Percentiles rank a stretch among this genome's conserved stretches.
Evolutionary conservation across 2,888 invertebrate genomes (phyloP).

Genomic region (Pterobdella sp.): DNA sequence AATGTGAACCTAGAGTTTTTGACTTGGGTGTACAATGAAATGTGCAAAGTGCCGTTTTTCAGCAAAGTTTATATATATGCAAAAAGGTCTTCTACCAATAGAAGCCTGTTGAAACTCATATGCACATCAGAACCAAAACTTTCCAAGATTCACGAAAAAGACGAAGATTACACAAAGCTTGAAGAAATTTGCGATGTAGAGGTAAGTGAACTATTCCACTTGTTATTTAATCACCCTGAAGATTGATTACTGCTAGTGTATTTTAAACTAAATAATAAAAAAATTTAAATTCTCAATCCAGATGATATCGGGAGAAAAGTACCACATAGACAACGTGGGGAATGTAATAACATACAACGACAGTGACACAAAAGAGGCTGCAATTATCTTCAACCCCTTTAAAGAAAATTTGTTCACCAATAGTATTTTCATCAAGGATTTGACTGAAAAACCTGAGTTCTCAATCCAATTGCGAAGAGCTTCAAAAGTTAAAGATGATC

Average conservation of each 20-base stretch:
- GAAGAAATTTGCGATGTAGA: neutral
- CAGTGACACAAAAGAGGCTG: constrained; percentile 1
- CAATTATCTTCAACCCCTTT: constrained; percentile 18
- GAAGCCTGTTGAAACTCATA: constrained; percentile 15
- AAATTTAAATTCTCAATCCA: neutral
- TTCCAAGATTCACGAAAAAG: constrained; percentile 2
- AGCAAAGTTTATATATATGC: constrained; percentile 16
- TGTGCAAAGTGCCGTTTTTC: constrained; percentile 23
- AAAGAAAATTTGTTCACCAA: constrained; percentile 17
- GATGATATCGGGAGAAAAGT: constrained; percentile 18
- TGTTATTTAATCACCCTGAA: no score
- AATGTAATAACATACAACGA: constrained; percentile 17
- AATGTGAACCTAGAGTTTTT: neutral
- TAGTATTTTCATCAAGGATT: constrained; percentile 17
- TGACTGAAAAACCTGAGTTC: neutral
- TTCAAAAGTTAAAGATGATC: neutral
- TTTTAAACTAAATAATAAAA: neutral
- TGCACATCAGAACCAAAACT: constrained; percentile 20
- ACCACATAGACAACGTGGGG: constrained; percentile 9
- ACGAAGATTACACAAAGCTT: constrained; percentile 15
- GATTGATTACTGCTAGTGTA: neutral
- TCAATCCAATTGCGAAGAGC: neutral
- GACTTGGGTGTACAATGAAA: constrained; percentile 17
- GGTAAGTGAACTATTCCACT: no score
- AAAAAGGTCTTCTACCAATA: constrained; percentile 14